Conservation (phyloP, 2,888 invertebrate genomes). For the Germaria angustata region DNA sequence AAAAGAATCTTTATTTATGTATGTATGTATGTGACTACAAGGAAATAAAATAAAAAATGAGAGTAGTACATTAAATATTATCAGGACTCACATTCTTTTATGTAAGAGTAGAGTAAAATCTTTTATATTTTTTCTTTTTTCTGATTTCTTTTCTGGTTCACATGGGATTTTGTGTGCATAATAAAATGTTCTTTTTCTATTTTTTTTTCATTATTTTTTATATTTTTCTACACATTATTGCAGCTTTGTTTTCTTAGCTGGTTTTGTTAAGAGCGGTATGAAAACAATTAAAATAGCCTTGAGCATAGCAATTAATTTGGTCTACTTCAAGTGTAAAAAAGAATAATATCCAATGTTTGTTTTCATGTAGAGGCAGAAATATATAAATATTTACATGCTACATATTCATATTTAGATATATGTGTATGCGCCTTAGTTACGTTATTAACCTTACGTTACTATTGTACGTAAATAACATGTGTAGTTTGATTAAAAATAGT, state of each 20-base stretch:
- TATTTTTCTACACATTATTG: background rate
- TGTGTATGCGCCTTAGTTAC: background rate
- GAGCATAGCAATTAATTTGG: slow-evolving; percentile 78
- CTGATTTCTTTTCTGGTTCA: slow-evolving; percentile 13
- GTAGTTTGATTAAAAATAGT: too few relatives aligned
- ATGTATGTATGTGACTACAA: background rate
- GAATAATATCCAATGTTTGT: slow-evolving; percentile 29
- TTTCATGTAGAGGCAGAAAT: background rate
- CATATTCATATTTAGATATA: background rate
- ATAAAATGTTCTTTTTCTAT: background rate
- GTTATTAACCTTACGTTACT: too few relatives aligned
- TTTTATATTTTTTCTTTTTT: slow-evolving; percentile 24
- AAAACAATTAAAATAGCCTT: slow-evolving; percentile 72
- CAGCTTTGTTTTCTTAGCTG: background rate
- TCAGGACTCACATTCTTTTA: slow-evolving; percentile 31
- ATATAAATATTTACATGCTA: background rate
- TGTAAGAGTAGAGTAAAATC: background rate
- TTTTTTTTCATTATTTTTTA: background rate
- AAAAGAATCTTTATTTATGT: slow-evolving; percentile 26
- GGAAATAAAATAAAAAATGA: background rate
- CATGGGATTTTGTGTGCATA: slow-evolving; percentile 21
- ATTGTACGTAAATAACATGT: too few relatives aligned
- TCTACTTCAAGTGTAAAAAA: slow-evolving; percentile 71
- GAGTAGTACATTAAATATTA: slow-evolving; percentile 40
- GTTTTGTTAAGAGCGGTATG: background rate